Evolutionary conservation across 2,113 vertebrate genomes (phyloP).

Genomic region (Oceanites oceanicus): DNA sequence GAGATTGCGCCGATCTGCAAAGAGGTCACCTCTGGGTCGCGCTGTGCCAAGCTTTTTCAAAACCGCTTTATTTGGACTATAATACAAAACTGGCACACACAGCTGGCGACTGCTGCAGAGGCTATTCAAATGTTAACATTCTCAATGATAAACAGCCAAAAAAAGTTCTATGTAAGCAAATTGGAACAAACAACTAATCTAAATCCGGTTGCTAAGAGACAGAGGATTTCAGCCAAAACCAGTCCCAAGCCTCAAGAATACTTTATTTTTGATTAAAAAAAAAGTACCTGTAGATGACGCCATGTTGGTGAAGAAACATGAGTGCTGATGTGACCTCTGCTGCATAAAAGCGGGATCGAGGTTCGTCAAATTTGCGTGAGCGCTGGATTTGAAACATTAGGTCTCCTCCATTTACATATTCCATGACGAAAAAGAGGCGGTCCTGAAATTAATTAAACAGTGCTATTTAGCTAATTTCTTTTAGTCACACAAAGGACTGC

Average conservation of each 20-base stretch:
- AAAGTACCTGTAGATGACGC: slow-evolving; percentile 96
- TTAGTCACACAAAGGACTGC: slow-evolving; percentile 17
- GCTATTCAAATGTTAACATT: slow-evolving; percentile 77
- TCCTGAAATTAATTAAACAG: slow-evolving; percentile 82
- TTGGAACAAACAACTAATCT: slow-evolving; percentile 68
- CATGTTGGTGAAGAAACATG: slow-evolving; percentile 97
- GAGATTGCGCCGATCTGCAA: slow-evolving; percentile 64
- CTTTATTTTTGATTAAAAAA: not conserved
- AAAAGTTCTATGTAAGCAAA: slow-evolving; percentile 73
- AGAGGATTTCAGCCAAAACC: slow-evolving; percentile 48
- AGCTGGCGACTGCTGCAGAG: slow-evolving; percentile 66
- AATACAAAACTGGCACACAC: slow-evolving; percentile 77
- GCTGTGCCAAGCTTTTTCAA: slow-evolving; percentile 64
- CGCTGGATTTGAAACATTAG: slow-evolving; percentile 99
- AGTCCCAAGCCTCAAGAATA: slow-evolving; percentile 13
- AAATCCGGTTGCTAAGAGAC: slow-evolving; percentile 67
- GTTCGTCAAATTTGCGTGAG: slow-evolving; percentile 95
- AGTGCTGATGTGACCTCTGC: slow-evolving; percentile 97
- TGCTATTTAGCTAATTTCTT: slow-evolving; percentile 10
- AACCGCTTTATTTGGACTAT: slow-evolving; percentile 66
- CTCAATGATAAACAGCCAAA: slow-evolving; percentile 70
- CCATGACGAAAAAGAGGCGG: slow-evolving; percentile 99
- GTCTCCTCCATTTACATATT: slow-evolving; percentile 98
- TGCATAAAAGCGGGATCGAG: slow-evolving; percentile 96
- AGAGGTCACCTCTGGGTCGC: slow-evolving; percentile 67